Evolutionary conservation across 2,888 invertebrate species (phyloP), one percentile per base, ranked within the genome.

Genomic region (Cactoblastis cactorum): DNA sequence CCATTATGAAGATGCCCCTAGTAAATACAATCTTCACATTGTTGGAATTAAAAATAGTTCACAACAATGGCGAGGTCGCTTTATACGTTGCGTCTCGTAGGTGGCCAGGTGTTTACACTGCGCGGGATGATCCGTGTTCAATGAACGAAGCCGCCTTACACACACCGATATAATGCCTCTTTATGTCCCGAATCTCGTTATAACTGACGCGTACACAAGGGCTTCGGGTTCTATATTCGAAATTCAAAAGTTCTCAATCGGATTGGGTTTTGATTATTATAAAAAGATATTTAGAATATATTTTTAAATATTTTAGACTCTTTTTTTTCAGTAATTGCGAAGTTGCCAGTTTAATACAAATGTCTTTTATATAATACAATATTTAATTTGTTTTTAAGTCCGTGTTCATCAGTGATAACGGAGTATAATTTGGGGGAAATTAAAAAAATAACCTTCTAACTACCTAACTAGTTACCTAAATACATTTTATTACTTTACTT

Each of bases 101-200:
- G 69, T 69, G 72, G 67, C 57, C 86, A 85, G 86, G 83, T 86
- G 85, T 85, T 86, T 83, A 74, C 74, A 65, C 65, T 68, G 71
- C 34, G 35, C 46, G 46, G 46, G 46, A 46, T 46, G 46, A 35
- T 46, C 46, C 35, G 35, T 22, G 3, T 11, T 35, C 43, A 79
- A 77, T 76, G 71, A 71, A 71, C 65, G 65, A 72, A 77, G 78
- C 80, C 74, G 60, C 52, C 62, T 70, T 62, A 78, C 78, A 80
- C 61, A 62, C 64, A 58, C 58, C 64, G 67, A 71, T 72, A 83
- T 79, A 80, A 83, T 73, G 59, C 73, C 61, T 63, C 70, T 74
- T 74, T 77, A 72, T 77, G 63, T 59, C 68, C 70, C 71, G 75
- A 80, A 80, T 83, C 77, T 76, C 82, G 78, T 84, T 82, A 81